Percentiles rank a stretch among this genome's conserved stretches.
phyloP scores from a whole-genome alignment of 1,140 invertebrate genomes.

The Polyergus mexicanus region DNA sequence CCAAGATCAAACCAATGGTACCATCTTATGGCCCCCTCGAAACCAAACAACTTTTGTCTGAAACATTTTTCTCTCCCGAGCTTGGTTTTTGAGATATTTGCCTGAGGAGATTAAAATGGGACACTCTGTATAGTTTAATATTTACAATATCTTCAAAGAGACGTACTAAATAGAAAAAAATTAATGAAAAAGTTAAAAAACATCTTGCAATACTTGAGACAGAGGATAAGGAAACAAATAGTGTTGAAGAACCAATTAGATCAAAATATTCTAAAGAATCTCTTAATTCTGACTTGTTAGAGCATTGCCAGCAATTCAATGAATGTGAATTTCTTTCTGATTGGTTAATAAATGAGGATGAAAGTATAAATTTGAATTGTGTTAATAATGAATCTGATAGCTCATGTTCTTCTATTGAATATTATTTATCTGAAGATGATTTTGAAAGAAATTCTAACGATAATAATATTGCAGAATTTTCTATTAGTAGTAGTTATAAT shows the following conservation, averaged over 20 bases:
- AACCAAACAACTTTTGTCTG: too few relatives aligned
- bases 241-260: background rate
- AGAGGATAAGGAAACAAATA: background rate
- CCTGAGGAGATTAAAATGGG: too few relatives aligned
- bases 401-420: constrained; percentile 6
- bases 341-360: background rate
- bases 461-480: background rate
- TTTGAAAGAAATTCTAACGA: background rate
- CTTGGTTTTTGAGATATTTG: too few relatives aligned
- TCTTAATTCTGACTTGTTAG: background rate
- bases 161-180: constrained; percentile 8
- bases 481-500: background rate
- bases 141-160: constrained; percentile 16
- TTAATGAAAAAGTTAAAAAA: constrained; percentile 24
- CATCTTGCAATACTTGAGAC: constrained; percentile 9
- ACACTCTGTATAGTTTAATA: too few relatives aligned
- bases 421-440: background rate
- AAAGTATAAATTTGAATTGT: constrained; percentile 7
- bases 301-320: constrained; percentile 14
- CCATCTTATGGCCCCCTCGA: too few relatives aligned
- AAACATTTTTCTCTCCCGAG: too few relatives aligned
- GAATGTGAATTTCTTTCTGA: background rate
- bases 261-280: constrained; percentile 3
- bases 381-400: constrained; percentile 9
- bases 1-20: too few relatives aligned